Evolutionary conservation across 2,888 invertebrate species (phyloP), one percentile per base, ranked within the genome.

Genomic region (Thereva unica): DNA sequence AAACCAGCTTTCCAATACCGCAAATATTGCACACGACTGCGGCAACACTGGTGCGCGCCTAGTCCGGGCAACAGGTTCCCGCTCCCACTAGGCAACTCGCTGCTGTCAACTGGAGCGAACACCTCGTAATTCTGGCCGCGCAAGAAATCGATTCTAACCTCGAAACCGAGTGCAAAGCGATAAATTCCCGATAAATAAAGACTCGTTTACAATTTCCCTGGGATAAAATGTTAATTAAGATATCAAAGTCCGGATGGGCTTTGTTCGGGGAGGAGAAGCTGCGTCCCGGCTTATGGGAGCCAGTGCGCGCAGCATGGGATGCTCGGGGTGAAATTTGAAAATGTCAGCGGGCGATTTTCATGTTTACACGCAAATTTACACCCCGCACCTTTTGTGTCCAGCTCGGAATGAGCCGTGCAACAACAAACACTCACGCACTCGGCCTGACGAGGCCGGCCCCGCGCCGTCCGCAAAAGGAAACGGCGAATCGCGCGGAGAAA

Each of bases 311-410:
- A 55, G 64, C 64, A 64, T 54, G 64, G 40, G 44, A 55, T 23
- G 45, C 64, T 64, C 40, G 49, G 54, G 41, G 65, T 49, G 56
- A 67, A 67, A 67, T 67, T 67, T 49, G 63, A 67, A 67, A 67
- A 63, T 67, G 49, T 67, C 67, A 67, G 67, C 67, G 55, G 67
- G 67, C 47, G 67, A 67, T 67, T 63, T 67, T 63, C 67, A 67
- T 67, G 67, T 67, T 67, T 67, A 67, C 67, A 67, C 67, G 67
- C 67, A 67, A 67, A 67, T 67, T 67, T 67, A 67, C 67, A 67
- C 63, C 49, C 65, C 23, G 45, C 65, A 65, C 65, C 56, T 65
- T n/a, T 65, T 65, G 47, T 65, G 34, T 56, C 49, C 41, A 9
- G 47, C 38, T 56, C 34, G 65, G 49, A 65, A 65, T 65, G 56